Percentiles rank a stretch among this genome's conserved stretches.
These are phyloP conservation scores for Calidris pygmaea DNA, from an alignment of 2,113 vertebrate genomes.

Conservation along the genomic window DNA sequence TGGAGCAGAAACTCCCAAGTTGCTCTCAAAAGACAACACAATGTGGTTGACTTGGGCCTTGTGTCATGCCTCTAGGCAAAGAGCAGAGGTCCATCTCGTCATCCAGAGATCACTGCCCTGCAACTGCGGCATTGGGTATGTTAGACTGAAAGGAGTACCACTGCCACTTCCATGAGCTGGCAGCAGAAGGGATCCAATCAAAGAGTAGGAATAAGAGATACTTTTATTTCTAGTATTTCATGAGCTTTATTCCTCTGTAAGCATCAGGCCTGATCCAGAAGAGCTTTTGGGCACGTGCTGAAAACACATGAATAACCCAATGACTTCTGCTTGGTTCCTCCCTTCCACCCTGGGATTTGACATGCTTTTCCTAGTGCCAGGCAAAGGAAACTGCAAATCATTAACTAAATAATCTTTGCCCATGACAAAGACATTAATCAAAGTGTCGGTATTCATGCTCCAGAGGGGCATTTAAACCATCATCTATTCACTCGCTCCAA, in stretches of 20 bases:
- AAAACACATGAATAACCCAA: background rate
- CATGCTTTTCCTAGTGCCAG: conserved; percentile 37
- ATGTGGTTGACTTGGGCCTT: background rate
- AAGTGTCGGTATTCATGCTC: background rate
- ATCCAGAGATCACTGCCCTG: background rate
- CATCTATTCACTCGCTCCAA: background rate
- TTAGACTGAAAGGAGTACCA: background rate
- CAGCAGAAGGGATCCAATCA: background rate
- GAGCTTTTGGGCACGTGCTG: background rate
- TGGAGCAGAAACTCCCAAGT: rapidly evolving
- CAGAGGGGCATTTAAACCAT: conserved; percentile 46
- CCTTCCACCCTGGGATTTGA: conserved; percentile 23
- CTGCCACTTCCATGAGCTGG: background rate
- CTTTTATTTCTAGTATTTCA: background rate
- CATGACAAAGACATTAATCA: conserved; percentile 60
- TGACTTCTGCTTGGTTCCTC: background rate
- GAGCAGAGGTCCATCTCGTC: background rate
- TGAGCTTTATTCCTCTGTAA: background rate
- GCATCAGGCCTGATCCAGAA: background rate
- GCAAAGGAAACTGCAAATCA: conserved; percentile 22
- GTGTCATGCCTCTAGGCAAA: background rate
- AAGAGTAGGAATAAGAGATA: background rate
- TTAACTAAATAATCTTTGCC: conserved; percentile 48
- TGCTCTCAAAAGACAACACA: background rate
- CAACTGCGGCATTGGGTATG: rapidly evolving